Percentiles rank a stretch among this genome's conserved stretches.
Evolutionary conservation across 2,113 vertebrate genomes (phyloP).

Genomic region (Albula glossodonta): DNA sequence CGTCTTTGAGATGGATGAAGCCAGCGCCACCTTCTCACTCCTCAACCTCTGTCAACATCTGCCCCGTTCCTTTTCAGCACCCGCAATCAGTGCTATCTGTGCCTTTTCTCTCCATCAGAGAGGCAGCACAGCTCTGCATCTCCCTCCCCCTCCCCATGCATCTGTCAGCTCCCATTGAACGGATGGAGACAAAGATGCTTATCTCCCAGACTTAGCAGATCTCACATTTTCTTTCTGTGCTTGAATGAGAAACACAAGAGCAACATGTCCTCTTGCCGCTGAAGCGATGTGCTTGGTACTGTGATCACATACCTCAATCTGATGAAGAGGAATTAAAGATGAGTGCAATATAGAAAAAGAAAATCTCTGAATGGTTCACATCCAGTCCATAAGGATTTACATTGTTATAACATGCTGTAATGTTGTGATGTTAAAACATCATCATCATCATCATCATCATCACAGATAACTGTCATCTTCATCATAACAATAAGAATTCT

Average conservation of each 20-base stretch:
- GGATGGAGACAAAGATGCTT: slow-evolving; percentile 12
- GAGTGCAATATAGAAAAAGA: not conserved
- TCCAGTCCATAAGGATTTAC: not conserved
- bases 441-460: too few species aligned
- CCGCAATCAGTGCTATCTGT: slow-evolving; percentile 10
- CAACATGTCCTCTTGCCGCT: not conserved
- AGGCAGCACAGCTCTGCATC: not conserved
- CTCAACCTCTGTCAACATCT: slow-evolving; percentile 15
- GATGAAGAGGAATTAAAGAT: not conserved
- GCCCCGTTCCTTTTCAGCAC: slow-evolving; percentile 1
- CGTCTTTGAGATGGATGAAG: slow-evolving; percentile 2
- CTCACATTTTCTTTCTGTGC: not conserved
- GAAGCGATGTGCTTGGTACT: not conserved
- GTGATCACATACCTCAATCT: not conserved
- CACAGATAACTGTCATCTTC: not conserved
- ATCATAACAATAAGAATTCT: not conserved
- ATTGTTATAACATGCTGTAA: too few species aligned
- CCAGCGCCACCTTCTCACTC: not conserved
- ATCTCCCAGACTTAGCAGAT: slow-evolving; percentile 18
- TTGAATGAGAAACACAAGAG: not conserved
- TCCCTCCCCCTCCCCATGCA: not conserved
- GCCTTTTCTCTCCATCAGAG: slow-evolving; percentile 24
- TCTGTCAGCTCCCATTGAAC: slow-evolving; percentile 25
- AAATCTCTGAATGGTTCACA: not conserved
- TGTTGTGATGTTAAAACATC: too few species aligned